phyloP scores from a whole-genome alignment of 2,888 invertebrate species.

The Drosophila longiperda region DNA sequence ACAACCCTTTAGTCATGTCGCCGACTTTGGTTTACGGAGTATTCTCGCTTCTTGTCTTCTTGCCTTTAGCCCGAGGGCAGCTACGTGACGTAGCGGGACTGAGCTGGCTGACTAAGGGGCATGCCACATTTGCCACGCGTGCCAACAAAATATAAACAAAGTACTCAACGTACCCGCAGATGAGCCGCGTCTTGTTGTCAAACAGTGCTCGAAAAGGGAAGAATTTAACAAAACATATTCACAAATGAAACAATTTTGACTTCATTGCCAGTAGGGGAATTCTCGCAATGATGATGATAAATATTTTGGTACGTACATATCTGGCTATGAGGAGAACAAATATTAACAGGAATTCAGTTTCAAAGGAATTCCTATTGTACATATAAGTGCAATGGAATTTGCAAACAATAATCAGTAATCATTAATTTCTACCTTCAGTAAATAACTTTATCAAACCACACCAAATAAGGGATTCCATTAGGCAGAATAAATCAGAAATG shows the following conservation, averaged over 20 bases:
- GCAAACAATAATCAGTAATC: not conserved
- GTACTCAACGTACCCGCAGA: slow-evolving; percentile 33
- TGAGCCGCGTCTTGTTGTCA: slow-evolving; percentile 22
- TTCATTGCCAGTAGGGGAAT: slow-evolving; percentile 9
- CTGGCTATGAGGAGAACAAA: not conserved
- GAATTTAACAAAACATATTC: slow-evolving; percentile 27
- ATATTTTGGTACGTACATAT: slow-evolving; percentile 23
- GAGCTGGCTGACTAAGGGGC: slow-evolving; percentile 41
- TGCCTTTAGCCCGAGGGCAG: slow-evolving; percentile 29
- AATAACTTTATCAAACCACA: not conserved
- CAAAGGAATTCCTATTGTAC: not conserved
- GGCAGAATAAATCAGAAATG: not conserved
- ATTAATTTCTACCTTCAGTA: not conserved
- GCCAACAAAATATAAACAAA: slow-evolving; percentile 71
- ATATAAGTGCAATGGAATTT: not conserved
- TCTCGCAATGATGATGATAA: slow-evolving; percentile 29
- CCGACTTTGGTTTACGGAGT: slow-evolving; percentile 32
- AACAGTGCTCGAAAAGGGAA: not conserved
- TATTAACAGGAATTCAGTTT: slow-evolving; percentile 1
- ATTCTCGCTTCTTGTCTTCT: slow-evolving; percentile 41
- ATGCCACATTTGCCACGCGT: slow-evolving; percentile 72
- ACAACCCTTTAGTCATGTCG: slow-evolving; percentile 70
- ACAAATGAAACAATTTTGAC: slow-evolving; percentile 53
- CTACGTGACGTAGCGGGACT: slow-evolving; percentile 37
- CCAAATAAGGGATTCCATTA: not conserved